A percentile compares a stretch with the other conserved stretches of the same genome.
Conservation (phyloP, 2,888 invertebrate species). For the Anoplius nigerrimus region DNA sequence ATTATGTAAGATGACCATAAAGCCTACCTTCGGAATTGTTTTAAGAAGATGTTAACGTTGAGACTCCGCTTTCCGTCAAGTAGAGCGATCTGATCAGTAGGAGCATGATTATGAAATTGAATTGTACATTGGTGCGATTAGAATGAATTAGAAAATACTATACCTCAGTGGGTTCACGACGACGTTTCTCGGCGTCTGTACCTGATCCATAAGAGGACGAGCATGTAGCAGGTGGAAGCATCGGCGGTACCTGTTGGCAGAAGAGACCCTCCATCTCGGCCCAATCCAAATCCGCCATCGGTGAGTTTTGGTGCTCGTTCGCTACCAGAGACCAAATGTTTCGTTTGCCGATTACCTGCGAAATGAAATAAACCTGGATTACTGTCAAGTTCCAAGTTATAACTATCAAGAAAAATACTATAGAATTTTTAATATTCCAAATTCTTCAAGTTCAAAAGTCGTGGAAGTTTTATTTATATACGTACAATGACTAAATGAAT, state of each 20-base stretch:
- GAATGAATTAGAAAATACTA: not conserved
- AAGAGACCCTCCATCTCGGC: conserved; percentile 95
- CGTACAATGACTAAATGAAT: too few species aligned
- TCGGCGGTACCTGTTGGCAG: conserved; percentile 86
- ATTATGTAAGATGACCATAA: too few species aligned
- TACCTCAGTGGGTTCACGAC: conserved; percentile 88
- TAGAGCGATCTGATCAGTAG: conserved; percentile 82
- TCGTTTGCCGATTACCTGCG: conserved; percentile 88
- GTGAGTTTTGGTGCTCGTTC: conserved; percentile 87
- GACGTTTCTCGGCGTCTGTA: conserved; percentile 78
- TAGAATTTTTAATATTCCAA: too few species aligned
- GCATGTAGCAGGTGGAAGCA: conserved; percentile 73
- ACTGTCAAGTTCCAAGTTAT: too few species aligned
- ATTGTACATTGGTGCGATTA: not conserved
- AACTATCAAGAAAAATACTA: too few species aligned
- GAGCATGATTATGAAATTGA: not conserved
- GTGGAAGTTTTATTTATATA: too few species aligned
- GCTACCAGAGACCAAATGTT: conserved; percentile 96
- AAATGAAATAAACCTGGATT: conserved; percentile 10
- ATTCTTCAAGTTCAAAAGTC: too few species aligned
- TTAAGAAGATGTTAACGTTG: conserved; percentile 98
- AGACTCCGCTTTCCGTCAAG: conserved; percentile 95
- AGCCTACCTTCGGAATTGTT: conserved; percentile 91
- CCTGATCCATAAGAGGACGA: conserved; percentile 77
- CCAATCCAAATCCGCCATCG: conserved; percentile 93